phyloP scores from a whole-genome alignment of 2,113 vertebrate species.

The Aspidoscelis tigris region DNA sequence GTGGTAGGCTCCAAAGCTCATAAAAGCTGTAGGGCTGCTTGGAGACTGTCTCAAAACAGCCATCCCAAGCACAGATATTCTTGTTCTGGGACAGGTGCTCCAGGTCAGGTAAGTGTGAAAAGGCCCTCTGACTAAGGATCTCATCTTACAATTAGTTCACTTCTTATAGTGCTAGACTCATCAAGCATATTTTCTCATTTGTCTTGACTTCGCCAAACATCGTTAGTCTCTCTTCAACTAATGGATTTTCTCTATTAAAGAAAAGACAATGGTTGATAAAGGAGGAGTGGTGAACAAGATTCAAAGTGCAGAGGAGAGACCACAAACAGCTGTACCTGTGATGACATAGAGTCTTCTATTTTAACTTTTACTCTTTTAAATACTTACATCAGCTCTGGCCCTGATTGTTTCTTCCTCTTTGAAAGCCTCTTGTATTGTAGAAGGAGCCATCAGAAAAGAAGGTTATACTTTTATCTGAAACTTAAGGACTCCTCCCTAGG shows the following conservation, averaged over 20 bases:
- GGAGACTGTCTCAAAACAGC: too few relatives aligned
- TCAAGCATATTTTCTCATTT: too few relatives aligned
- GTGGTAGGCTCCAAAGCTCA: too few relatives aligned
- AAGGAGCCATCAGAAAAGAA: neutral
- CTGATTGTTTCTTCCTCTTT: neutral
- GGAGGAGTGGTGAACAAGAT: neutral
- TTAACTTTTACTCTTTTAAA: neutral
- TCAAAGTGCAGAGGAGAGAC: too few relatives aligned
- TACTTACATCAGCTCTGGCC: neutral
- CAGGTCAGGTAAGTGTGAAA: too few relatives aligned
- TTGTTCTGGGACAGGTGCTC: too few relatives aligned
- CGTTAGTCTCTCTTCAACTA: neutral
- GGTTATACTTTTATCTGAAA: neutral
- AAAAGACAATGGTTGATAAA: neutral
- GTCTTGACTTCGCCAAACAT: neutral
- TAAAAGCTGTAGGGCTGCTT: too few relatives aligned
- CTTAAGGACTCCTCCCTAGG: too few relatives aligned
- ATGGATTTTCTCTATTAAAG: neutral
- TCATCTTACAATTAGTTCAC: too few relatives aligned
- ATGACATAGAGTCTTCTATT: neutral
- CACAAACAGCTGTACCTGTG: neutral
- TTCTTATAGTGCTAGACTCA: too few relatives aligned
- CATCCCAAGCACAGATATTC: too few relatives aligned
- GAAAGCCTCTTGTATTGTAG: neutral
- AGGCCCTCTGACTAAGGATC: too few relatives aligned